Percentiles rank a stretch among this genome's conserved stretches.
phyloP scores from a whole-genome alignment of 2,113 vertebrate genomes.

The Myiozetetes cayanensis region DNA sequence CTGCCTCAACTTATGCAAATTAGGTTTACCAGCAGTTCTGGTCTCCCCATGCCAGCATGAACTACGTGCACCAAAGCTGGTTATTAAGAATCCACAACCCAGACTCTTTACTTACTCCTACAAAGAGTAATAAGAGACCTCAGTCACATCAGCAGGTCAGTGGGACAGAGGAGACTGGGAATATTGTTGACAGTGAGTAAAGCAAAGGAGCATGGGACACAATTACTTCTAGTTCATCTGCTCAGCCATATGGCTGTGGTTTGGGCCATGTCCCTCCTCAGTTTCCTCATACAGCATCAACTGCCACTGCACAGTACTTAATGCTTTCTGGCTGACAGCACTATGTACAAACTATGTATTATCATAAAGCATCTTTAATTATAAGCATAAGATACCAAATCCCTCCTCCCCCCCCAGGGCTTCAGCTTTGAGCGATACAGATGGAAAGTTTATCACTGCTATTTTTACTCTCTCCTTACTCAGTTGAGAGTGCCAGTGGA shows the following conservation, averaged over 20 bases:
- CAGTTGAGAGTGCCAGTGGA: background rate
- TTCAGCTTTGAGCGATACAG: background rate
- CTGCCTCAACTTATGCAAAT: background rate
- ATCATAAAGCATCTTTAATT: background rate
- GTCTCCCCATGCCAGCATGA: background rate
- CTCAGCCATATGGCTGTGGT: background rate
- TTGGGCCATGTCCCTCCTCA: background rate
- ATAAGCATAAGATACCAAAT: background rate
- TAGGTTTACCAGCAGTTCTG: background rate
- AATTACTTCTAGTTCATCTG: background rate
- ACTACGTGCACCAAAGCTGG: fast-evolving
- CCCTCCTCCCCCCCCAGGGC: background rate
- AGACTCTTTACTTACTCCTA: background rate
- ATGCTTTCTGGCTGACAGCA: background rate
- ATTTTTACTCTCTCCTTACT: background rate
- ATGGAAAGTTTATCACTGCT: background rate
- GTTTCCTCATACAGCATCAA: background rate
- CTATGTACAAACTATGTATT: background rate
- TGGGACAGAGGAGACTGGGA: background rate
- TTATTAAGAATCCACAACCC: background rate
- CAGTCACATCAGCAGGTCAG: background rate
- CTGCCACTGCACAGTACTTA: background rate
- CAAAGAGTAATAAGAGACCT: background rate
- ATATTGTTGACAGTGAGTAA: fast-evolving
- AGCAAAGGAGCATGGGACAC: background rate